These are phyloP conservation scores for Etheostoma cragini DNA, from an alignment of 2,113 vertebrate species.

Conservation along the genomic window DNA sequence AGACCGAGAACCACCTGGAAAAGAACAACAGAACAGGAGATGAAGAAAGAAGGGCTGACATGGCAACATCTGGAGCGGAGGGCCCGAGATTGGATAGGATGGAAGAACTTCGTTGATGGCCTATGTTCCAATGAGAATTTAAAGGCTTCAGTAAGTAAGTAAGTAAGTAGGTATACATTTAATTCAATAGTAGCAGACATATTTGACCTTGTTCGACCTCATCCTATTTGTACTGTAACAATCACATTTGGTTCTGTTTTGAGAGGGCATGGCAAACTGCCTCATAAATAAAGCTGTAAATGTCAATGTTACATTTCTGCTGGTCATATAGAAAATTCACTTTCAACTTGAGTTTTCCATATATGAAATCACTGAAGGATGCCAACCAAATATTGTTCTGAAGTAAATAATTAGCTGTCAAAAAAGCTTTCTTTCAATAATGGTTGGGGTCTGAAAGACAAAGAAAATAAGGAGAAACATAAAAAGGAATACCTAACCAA, in stretches of 20 bases:
- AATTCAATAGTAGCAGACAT: not conserved
- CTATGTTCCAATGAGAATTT: no score
- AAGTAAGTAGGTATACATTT: no score
- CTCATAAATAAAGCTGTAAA: not conserved
- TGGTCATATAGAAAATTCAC: not conserved
- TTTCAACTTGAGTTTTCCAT: not conserved
- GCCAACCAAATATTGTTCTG: not conserved
- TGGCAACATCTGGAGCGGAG: no score
- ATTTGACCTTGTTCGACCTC: no score
- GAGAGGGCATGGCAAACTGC: not conserved
- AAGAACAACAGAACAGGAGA: no score
- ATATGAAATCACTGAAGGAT: not conserved
- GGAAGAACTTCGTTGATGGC: no score
- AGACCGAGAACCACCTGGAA: no score
- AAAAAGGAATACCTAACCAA: not conserved
- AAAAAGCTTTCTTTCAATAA: not conserved
- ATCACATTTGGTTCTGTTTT: no score
- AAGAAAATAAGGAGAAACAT: not conserved
- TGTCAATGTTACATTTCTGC: not conserved
- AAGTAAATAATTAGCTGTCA: conserved; percentile 1
- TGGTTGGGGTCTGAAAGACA: not conserved
- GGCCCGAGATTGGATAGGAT: no score
- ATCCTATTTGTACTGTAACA: not conserved
- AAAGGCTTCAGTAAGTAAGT: no score
- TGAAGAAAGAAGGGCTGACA: no score